Evolutionary conservation across 2,888 invertebrate species (phyloP), one percentile per base, ranked within the genome.

Genomic region (Tetragnatha montana): DNA sequence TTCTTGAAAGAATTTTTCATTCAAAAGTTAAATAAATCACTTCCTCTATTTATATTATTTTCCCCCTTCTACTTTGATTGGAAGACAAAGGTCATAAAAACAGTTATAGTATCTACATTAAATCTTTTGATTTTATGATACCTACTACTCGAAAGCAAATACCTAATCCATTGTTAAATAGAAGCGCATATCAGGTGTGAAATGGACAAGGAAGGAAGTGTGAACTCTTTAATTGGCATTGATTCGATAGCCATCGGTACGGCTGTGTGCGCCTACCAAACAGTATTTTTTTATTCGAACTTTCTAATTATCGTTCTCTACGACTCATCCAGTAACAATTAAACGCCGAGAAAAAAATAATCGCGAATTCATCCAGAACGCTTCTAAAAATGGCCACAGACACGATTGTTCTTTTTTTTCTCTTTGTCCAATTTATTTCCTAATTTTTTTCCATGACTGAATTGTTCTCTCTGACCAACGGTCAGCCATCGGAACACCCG

Each of bases 311-410:
- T 22, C 73, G 50, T 81, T n/a, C 51, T 73, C 81, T 49, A 22
- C 50, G 71, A 81, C 71, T 81, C 81, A 7, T 81, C 51, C 50
- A 19, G 17, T 8, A 51, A 14, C 17, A 21, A 21, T 60, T 60
- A 60, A 60, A 17, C 8, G 21, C 70, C 12, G 10, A 19, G 22
- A 60, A 75, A 60, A 76, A 82, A 74, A 73, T 21, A 12, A 0
- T 22, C 17, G 35, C 17, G 78, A 85, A 85, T 70, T 22, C 78
- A 85, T 71, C 85, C 85, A 85, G 68, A 85, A 85, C 70, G 69
- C 68, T 68, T 75, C 49, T 68, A 73, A 73, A 50, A 81, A 22
- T 80, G 74, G n/a, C 22, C 21, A n/a, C n/a, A 47, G 22, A 70
- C 69, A n/a, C 69, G 19, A 35, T 75, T 50, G 35, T 51, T 51